phyloP scores from a whole-genome alignment of 2,888 invertebrate species.

The Meteorus cinctellus region DNA sequence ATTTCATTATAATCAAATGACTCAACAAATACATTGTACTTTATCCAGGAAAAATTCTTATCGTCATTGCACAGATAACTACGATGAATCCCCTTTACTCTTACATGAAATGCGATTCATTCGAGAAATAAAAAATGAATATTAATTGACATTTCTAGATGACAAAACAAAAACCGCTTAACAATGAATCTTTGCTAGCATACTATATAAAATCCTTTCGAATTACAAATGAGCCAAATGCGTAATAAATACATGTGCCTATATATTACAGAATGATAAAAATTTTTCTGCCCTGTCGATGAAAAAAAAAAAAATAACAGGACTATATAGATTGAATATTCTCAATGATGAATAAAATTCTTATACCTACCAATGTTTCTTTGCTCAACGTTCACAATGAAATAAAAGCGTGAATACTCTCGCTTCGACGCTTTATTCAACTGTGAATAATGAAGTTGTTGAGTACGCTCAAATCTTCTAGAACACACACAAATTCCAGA shows the following conservation, averaged over 20 bases:
- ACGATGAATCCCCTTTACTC: not conserved
- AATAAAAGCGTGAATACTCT: conserved; percentile 71
- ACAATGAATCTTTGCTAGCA: not conserved
- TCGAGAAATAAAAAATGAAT: too few relatives aligned
- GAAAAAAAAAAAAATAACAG: too few relatives aligned
- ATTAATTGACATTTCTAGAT: too few relatives aligned
- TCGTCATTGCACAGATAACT: not conserved
- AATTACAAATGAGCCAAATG: not conserved
- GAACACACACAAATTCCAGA: not conserved
- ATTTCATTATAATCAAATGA: not conserved
- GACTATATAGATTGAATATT: not conserved
- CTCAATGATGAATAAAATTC: not conserved
- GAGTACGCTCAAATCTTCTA: conserved; percentile 37
- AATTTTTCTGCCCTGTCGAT: too few relatives aligned
- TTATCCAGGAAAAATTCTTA: not conserved
- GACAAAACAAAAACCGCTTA: not conserved
- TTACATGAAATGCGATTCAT: not conserved
- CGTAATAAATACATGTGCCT: not conserved
- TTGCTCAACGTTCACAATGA: conserved; percentile 11
- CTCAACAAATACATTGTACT: not conserved
- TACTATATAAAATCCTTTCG: not conserved
- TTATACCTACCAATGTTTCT: conserved; percentile 10
- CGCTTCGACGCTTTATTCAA: conserved; percentile 72
- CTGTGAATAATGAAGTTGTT: conserved; percentile 56
- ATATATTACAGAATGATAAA: too few relatives aligned